These are phyloP conservation scores for Orthonychiurus folsomi DNA, from an alignment of 2,888 invertebrate species.

Conservation along the genomic window DNA sequence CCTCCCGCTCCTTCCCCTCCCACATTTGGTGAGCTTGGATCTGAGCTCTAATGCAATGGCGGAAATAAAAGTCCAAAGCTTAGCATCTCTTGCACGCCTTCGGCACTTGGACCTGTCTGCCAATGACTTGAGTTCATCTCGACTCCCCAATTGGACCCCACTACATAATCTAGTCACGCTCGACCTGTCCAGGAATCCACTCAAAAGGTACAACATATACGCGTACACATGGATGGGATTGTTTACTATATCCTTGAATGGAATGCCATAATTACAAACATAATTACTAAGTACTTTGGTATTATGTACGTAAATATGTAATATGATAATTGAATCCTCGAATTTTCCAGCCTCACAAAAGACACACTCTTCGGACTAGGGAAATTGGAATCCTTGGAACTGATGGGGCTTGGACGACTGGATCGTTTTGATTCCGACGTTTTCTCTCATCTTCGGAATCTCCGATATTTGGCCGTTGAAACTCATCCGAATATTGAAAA, in stretches of 20 bases:
- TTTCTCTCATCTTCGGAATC: conserved; percentile 59
- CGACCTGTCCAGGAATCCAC: conserved; percentile 72
- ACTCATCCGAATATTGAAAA: conserved; percentile 66
- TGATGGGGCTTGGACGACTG: conserved; percentile 63
- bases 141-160: conserved; percentile 63
- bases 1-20: conserved; percentile 64
- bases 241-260: not conserved
- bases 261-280: too few species aligned
- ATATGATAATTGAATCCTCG: too few species aligned
- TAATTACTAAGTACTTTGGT: too few species aligned
- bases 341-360: conserved; percentile 55
- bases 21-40: conserved; percentile 60
- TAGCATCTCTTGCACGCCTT: conserved; percentile 52
- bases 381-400: conserved; percentile 63
- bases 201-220: conserved; percentile 46
- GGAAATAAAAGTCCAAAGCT: conserved; percentile 59
- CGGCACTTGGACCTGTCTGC: conserved; percentile 65
- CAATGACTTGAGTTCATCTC: conserved; percentile 66
- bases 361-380: conserved; percentile 63
- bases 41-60: conserved; percentile 67
- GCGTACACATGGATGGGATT: not conserved
- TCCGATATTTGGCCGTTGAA: conserved; percentile 62
- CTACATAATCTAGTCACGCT: conserved; percentile 63
- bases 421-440: conserved; percentile 66
- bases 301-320: too few species aligned